Percentiles rank a stretch among this genome's conserved stretches.
These are phyloP conservation scores for Andrena chrysosceles DNA, from an alignment of 2,888 invertebrate genomes.

Conservation along the genomic window DNA sequence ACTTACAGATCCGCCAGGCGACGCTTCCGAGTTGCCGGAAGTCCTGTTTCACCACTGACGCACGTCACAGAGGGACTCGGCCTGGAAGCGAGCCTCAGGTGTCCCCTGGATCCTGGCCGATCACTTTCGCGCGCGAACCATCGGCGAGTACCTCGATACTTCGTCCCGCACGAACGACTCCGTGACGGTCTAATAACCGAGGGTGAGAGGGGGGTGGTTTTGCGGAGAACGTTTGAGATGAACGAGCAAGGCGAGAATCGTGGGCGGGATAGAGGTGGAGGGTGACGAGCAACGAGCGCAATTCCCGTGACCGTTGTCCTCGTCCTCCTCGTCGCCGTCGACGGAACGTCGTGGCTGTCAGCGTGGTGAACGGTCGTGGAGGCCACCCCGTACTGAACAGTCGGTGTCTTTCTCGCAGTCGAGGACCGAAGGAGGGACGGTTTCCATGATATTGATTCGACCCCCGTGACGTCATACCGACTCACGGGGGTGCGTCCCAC, in stretches of 20 bases:
- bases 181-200: neutral
- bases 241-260: neutral
- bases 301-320: conserved; percentile 40
- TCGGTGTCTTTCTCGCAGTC: conserved; percentile 71
- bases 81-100: neutral
- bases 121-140: conserved; percentile 33
- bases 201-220: neutral
- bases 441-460: conserved; percentile 80
- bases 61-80: neutral
- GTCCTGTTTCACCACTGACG: conserved; percentile 7
- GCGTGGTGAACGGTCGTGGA: conserved; percentile 82
- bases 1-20: conserved; percentile 30
- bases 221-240: neutral
- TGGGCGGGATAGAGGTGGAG: conserved; percentile 5
- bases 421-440: conserved; percentile 77
- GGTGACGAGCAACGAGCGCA: conserved; percentile 29
- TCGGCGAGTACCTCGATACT: neutral
- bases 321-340: conserved; percentile 66
- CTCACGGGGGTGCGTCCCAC: conserved; percentile 71
- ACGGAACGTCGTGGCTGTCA: conserved; percentile 75
- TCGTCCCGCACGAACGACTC: neutral
- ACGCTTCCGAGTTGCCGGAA: neutral
- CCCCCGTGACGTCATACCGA: conserved; percentile 76
- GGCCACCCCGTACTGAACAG: conserved; percentile 83
- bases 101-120: neutral